Evolutionary conservation across 2,797 vertebrate species (phyloP).

Genomic region (Lates japonicus): DNA sequence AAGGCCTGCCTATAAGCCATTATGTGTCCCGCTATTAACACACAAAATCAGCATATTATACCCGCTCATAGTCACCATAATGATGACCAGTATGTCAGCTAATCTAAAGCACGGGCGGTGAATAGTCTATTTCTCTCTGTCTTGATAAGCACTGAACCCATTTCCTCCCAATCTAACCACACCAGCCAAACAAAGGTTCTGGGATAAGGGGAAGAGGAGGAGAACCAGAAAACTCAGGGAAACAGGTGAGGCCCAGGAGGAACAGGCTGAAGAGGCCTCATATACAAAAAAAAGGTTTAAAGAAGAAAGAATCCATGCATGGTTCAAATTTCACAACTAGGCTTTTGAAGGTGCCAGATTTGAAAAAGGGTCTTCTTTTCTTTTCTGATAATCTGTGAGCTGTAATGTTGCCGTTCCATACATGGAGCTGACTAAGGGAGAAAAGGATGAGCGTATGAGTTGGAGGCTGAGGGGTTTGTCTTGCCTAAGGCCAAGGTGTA

Average conservation of each 20-base stretch:
- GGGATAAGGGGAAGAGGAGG: constrained; percentile 24
- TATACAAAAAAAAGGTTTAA: constrained; percentile 46
- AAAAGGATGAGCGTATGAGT: constrained; percentile 42
- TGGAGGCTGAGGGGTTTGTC: constrained; percentile 57
- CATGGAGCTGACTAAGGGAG: constrained; percentile 49
- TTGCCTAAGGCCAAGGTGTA: constrained; percentile 71
- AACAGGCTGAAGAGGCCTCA: constrained; percentile 56
- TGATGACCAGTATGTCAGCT: constrained; percentile 69
- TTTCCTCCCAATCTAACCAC: constrained; percentile 82
- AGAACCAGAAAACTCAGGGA: constrained; percentile 36
- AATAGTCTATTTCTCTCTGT: constrained; percentile 84
- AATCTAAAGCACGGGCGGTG: constrained; percentile 72
- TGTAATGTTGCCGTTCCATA: constrained; percentile 72
- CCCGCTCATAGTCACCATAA: constrained; percentile 52
- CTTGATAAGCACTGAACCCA: constrained; percentile 82
- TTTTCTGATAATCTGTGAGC: constrained; percentile 78
- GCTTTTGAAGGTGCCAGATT: constrained; percentile 82
- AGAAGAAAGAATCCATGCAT: constrained; percentile 82
- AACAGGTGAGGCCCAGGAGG: constrained; percentile 17
- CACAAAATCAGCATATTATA: constrained; percentile 55
- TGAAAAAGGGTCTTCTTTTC: constrained; percentile 75
- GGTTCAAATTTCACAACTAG: constrained; percentile 90
- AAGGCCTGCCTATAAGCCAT: constrained; percentile 46
- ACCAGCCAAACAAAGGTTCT: constrained; percentile 78
- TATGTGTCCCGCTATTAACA: constrained; percentile 57